Percentiles rank a stretch among this genome's conserved stretches.
phyloP scores from a whole-genome alignment of 1,140 invertebrate species.

The Drosophila azteca region DNA sequence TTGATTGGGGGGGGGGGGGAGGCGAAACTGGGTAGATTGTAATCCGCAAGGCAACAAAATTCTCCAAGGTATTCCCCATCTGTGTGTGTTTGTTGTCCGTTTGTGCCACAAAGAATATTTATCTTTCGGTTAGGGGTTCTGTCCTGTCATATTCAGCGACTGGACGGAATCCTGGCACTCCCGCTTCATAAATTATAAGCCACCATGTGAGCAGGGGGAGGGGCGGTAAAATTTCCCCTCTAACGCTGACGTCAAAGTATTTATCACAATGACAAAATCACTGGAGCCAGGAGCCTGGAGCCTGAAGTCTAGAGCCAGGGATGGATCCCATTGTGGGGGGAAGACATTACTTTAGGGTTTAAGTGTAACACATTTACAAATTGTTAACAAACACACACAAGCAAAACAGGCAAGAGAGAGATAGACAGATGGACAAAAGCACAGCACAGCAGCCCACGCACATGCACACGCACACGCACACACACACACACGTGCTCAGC shows the following conservation, averaged over 20 bases:
- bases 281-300: background rate
- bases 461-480: background rate
- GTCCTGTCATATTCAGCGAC: slow-evolving; percentile 69
- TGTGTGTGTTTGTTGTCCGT: background rate
- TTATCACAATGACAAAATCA: slow-evolving; percentile 77
- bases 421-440: no score
- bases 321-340: slow-evolving; percentile 8
- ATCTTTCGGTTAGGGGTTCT: slow-evolving; percentile 36
- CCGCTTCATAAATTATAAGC: slow-evolving; percentile 60
- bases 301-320: background rate
- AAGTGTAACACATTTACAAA: slow-evolving; percentile 77
- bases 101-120: slow-evolving; percentile 62
- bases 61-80: slow-evolving; percentile 22
- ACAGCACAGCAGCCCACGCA: slow-evolving; percentile 1
- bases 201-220: no score
- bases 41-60: slow-evolving; percentile 19
- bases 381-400: slow-evolving; percentile 66
- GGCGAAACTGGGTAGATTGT: slow-evolving; percentile 11
- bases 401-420: background rate
- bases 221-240: slow-evolving; percentile 32
- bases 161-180: slow-evolving; percentile 50
- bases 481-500: slow-evolving; percentile 37
- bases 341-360: slow-evolving; percentile 72
- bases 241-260: slow-evolving; percentile 68
- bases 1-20: background rate